Base-by-base conservation (phyloP, 1,140 invertebrate genomes). In the Steinernema feltiae region DNA sequence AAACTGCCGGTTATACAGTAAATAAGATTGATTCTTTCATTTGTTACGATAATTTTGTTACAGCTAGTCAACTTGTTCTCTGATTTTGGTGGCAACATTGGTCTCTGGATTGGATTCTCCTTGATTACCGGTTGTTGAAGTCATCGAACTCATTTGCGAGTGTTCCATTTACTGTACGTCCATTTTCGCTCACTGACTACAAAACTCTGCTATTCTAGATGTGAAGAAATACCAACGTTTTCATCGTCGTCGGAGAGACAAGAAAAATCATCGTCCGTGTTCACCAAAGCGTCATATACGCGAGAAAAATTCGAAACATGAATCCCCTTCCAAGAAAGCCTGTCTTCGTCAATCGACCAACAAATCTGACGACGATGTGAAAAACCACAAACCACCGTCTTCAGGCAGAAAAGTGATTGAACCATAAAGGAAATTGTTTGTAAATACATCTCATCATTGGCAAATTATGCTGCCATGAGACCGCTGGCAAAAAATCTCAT, bases 1-100 rank as follows among this genome's bases (percentile, higher is more conserved):
- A 85, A 77, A 86, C 85, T 31, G 80, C 85, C 35, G 84, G 84
- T n/a, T 85, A 85, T 75, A 85, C 85, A 17, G 83, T 85, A 31
- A 73, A 71, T 71, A n/a, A n/a, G n/a, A n/a, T n/a, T n/a, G n/a
- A n/a, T n/a, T n/a, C n/a, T n/a, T n/a, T n/a, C n/a, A n/a, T n/a
- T n/a, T n/a, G n/a, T n/a, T n/a, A n/a, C n/a, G n/a, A n/a, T n/a
- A n/a, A n/a, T n/a, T n/a, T n/a, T n/a, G 27, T 81, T 83, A 76
- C 69, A 84, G 83, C 32, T 85, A 46, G 85, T 85, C 53, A 85
- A 86, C 73, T 76, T 85, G 30, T 86, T 85, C 79, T 86, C 85
- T 41, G 84, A 86, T 73, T 81, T 85, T 24, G 84, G 84, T 32
- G 84, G 84, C 76, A 86, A 85, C 69, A 85, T 85, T 70, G 84